Base-by-base conservation (phyloP, 2,797 vertebrate genomes). In the Mormyrus proboscirostris region DNA sequence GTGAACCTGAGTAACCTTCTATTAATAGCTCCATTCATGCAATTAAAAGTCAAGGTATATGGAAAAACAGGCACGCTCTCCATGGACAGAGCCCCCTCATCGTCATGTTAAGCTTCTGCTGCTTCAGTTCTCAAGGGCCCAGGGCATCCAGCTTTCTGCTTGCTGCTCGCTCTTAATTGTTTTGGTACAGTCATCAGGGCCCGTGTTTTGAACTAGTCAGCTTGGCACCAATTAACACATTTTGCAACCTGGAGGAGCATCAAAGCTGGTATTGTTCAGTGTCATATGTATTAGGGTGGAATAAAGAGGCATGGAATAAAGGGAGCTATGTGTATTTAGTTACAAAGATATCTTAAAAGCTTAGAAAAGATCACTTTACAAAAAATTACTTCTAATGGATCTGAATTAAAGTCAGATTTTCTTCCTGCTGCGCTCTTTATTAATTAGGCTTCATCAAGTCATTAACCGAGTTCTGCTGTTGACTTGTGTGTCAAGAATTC, bases 401-500 rank as follows among this genome's bases (percentile, higher is more conserved):
- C 4, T 41, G 33, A 76, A 76, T 76, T 76, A 38, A 69, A 29
- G 33, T 16, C 69, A 76, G 73, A 38, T 76, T 76, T 41, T 44
- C 73, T 79, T 44, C 73, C 73, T 19, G 73, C 16, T 44, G 73
- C 2, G 6, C 14, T 79, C 19, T 79, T 79, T 79, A 79, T 79
- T 44, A 79, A 79, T 79, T 79, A 44, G 38, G 73, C 16, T 79
- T 79, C 38, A 79, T 79, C 38, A 44, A 79, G 73, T 44, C 65
- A 73, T 73, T 73, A 79, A 9, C 41, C 2, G 33, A 38, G 73
- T 79, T 79, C 73, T 79, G 16, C 16, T n/a, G 73, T 41, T 79
- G 73, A 79, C 33, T 79, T 79, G 73, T 79, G 38, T 79, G 73
- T 79, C 65, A 69, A 69, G 65, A 69, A 69, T 65, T 65, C 62